These are phyloP conservation scores for Gallinago paraguaiae DNA, from an alignment of 2,113 vertebrate genomes.

Conservation along the genomic window DNA sequence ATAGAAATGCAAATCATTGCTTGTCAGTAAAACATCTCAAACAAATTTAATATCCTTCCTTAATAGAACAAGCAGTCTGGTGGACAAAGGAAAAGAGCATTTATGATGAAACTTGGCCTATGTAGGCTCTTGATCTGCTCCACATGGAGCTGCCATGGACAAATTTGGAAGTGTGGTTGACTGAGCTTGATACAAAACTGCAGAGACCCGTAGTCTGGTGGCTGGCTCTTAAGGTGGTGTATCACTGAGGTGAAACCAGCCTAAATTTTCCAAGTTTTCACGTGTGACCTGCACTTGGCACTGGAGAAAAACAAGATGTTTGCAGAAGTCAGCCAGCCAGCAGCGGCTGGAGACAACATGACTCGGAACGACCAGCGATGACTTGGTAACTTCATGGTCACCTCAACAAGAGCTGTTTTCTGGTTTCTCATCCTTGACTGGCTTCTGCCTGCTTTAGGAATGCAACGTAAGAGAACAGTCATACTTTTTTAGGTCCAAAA, in stretches of 20 bases:
- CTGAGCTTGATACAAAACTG: background rate
- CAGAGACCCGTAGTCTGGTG: background rate
- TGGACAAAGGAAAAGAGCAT: background rate
- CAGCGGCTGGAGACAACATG: background rate
- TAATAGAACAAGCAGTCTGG: background rate
- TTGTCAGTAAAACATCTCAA: background rate
- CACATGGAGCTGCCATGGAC: background rate
- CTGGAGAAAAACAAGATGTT: background rate
- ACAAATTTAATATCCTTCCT: background rate
- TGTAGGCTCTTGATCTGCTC: background rate
- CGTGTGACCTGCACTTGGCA: background rate
- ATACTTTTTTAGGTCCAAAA: background rate
- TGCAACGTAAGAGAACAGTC: background rate
- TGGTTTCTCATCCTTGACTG: background rate
- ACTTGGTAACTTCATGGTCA: background rate
- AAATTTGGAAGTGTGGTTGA: background rate
- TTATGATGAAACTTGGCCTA: background rate
- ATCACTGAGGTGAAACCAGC: background rate
- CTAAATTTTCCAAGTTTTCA: background rate
- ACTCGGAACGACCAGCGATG: background rate
- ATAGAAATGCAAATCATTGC: background rate
- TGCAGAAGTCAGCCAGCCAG: background rate
- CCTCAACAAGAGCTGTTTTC: background rate
- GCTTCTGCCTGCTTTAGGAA: background rate
- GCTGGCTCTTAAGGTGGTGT: background rate